Percentiles rank a stretch among this genome's conserved stretches.
Conservation (phyloP, 2,888 invertebrate species). For the Andrena fulva region DNA sequence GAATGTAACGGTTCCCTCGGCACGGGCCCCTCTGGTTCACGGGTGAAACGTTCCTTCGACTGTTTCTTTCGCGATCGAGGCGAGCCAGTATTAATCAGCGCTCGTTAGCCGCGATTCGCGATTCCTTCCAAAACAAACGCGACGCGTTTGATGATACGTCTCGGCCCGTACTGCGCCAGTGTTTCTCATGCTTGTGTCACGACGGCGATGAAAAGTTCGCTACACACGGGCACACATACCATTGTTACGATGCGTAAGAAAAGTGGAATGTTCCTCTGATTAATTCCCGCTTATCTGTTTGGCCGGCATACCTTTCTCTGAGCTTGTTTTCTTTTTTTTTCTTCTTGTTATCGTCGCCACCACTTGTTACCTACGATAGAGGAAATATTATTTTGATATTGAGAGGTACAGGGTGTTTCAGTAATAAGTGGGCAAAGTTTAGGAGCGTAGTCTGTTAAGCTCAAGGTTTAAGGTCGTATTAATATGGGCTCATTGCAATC, state of each 20-base stretch:
- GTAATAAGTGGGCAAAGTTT: too few relatives aligned
- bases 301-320: neutral
- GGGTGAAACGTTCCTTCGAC: neutral
- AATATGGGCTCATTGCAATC: too few relatives aligned
- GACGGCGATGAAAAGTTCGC: conserved; percentile 5
- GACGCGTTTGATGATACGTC: conserved; percentile 22
- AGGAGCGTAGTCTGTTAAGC: too few relatives aligned
- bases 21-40: neutral
- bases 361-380: neutral
- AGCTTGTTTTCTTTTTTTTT: neutral
- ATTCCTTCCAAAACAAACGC: conserved; percentile 37
- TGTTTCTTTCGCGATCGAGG: conserved; percentile 7
- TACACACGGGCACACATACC: neutral
- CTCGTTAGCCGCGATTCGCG: neutral
- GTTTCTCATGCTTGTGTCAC: conserved; percentile 28
- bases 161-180: conserved; percentile 12
- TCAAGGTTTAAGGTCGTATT: too few relatives aligned
- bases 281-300: conserved; percentile 25
- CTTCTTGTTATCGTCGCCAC: neutral
- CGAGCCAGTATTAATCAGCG: conserved; percentile 9
- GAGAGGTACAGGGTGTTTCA: too few relatives aligned
- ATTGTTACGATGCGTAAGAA: conserved; percentile 19
- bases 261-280: conserved; percentile 23
- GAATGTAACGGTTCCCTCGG: neutral
- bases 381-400: neutral